phyloP scores from a whole-genome alignment of 2,888 invertebrate genomes.

The Drosophila parthenogenetica region DNA sequence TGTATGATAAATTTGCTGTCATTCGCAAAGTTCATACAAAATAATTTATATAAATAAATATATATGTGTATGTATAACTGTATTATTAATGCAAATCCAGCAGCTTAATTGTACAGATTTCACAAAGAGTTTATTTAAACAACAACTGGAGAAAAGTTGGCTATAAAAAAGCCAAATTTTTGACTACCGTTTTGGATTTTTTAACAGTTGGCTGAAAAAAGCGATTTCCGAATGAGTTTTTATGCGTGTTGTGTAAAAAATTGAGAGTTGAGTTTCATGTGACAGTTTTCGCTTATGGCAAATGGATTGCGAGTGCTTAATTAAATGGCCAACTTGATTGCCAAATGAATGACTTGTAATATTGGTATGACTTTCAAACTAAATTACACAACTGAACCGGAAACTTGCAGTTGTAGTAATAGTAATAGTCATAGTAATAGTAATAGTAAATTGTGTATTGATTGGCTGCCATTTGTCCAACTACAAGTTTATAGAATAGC shows the following conservation, averaged over 20 bases:
- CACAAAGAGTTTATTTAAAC: slow-evolving; percentile 56
- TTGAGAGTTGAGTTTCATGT: slow-evolving; percentile 22
- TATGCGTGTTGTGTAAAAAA: slow-evolving; percentile 39
- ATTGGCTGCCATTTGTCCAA: slow-evolving; percentile 57
- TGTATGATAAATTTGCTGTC: slow-evolving; percentile 27
- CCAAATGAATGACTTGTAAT: slow-evolving; percentile 75
- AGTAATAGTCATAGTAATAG: slow-evolving; percentile 23
- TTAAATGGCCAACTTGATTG: slow-evolving; percentile 72
- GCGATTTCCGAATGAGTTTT: slow-evolving; percentile 34
- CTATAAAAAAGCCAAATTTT: slow-evolving; percentile 33
- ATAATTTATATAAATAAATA: slow-evolving; percentile 12
- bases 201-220: background rate
- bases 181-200: background rate
- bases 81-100: slow-evolving; percentile 35
- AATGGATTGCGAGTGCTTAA: slow-evolving; percentile 41
- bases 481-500: background rate
- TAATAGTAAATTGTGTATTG: slow-evolving; percentile 73
- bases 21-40: slow-evolving; percentile 27
- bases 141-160: slow-evolving; percentile 35
- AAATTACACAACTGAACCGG: slow-evolving; percentile 52
- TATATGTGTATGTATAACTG: background rate
- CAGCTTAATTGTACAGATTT: slow-evolving; percentile 60
- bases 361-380: slow-evolving; percentile 52
- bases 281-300: slow-evolving; percentile 2
- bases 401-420: background rate